These are phyloP conservation scores for Macrostomum cliftonense DNA, from an alignment of 2,888 invertebrate genomes.

Conservation along the genomic window DNA sequence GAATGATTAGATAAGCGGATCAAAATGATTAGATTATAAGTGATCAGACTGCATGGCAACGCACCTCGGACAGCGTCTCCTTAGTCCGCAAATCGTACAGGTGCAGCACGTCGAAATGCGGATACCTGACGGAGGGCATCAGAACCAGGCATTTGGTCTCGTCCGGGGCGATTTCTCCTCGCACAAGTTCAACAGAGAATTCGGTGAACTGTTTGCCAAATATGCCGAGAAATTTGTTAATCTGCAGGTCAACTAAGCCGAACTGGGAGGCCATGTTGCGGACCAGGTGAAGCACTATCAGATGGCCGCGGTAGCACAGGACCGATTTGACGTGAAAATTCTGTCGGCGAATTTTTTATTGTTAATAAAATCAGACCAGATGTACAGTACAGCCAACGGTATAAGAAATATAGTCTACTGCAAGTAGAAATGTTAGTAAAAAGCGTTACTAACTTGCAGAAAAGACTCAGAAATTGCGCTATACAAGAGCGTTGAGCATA, in stretches of 20 bases:
- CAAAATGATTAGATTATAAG: too few species aligned
- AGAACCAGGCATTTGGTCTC: conserved; percentile 28
- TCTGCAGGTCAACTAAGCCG: conserved; percentile 29
- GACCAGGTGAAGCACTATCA: conserved; percentile 29
- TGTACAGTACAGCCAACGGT: too few species aligned
- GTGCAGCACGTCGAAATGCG: conserved; percentile 20
- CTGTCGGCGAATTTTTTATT: too few species aligned
- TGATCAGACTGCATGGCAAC: too few species aligned
- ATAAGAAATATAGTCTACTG: too few species aligned
- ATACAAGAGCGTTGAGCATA: too few species aligned
- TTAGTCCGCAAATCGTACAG: conserved; percentile 26
- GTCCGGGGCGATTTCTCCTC: conserved; percentile 32
- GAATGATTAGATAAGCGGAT: neutral
- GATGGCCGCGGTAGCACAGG: conserved; percentile 27
- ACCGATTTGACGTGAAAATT: conserved; percentile 35
- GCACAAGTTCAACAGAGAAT: conserved; percentile 27
- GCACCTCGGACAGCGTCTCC: conserved; percentile 20
- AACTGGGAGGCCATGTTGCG: conserved; percentile 32
- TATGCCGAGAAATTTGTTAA: conserved; percentile 32
- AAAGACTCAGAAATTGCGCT: too few species aligned
- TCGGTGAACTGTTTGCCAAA: conserved; percentile 32
- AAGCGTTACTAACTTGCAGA: too few species aligned
- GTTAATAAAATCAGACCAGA: too few species aligned
- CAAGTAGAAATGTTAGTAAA: too few species aligned
- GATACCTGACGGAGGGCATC: conserved; percentile 18